Percentiles rank a stretch among this genome's conserved stretches.
Conservation (phyloP, 2,797 vertebrate species). For the Gallinago solitaria region DNA sequence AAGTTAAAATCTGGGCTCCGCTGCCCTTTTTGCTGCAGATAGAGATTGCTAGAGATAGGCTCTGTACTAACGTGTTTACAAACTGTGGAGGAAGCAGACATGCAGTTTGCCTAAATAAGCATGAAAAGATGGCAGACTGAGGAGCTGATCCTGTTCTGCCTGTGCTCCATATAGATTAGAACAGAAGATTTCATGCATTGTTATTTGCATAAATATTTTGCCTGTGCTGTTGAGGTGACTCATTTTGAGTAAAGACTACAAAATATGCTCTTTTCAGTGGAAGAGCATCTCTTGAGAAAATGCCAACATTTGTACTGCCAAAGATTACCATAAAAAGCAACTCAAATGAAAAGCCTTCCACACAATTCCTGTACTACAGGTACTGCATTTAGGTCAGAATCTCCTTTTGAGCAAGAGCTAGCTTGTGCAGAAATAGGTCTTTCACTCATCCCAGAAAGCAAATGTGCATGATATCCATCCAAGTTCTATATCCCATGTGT, state of each 20-base stretch:
- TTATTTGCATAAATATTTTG: background rate
- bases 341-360: background rate
- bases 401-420: background rate
- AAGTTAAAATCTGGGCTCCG: background rate
- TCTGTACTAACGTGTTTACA: background rate
- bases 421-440: background rate
- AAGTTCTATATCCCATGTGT: background rate
- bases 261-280: background rate
- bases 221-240: background rate
- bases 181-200: background rate
- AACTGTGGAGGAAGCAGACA: background rate
- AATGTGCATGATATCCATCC: fast-evolving
- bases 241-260: background rate
- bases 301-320: background rate
- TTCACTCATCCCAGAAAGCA: background rate
- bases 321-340: background rate
- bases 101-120: background rate
- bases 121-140: background rate
- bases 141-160: background rate
- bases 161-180: background rate
- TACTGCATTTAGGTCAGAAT: background rate
- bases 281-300: background rate
- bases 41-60: background rate
- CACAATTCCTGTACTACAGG: background rate
- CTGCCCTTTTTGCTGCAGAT: background rate